Conservation (phyloP, 2,797 vertebrate species). For the Sebastes hubbsi region DNA sequence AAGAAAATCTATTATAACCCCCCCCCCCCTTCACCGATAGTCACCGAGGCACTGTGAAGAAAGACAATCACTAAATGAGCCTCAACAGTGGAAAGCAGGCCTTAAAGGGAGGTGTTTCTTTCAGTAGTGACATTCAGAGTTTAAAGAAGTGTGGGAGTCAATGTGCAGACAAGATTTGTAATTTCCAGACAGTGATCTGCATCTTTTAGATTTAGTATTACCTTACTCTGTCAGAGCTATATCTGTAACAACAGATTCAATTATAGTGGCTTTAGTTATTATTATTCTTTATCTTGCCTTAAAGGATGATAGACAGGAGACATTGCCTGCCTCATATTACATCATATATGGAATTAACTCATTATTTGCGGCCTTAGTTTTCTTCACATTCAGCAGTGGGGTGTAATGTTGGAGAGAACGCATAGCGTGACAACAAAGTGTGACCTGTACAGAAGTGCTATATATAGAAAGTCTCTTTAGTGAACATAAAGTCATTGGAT, state of each 20-base stretch:
- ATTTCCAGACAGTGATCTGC: not conserved
- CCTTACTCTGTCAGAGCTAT: not conserved
- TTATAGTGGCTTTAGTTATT: not conserved
- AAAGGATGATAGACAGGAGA: not conserved
- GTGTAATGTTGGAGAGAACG: not conserved
- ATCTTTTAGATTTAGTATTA: not conserved
- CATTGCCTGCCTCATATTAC: not conserved
- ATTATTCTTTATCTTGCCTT: not conserved
- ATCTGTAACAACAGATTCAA: not conserved
- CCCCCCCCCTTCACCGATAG: not conserved
- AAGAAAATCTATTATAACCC: not conserved
- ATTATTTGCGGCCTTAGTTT: not conserved
- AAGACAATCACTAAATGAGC: constrained; percentile 49
- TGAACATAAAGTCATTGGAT: not conserved
- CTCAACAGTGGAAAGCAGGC: not conserved
- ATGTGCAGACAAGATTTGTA: not conserved
- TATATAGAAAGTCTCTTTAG: constrained; percentile 46
- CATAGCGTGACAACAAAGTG: not conserved
- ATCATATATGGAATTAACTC: not conserved
- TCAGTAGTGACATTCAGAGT: constrained; percentile 5
- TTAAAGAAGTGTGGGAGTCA: not conserved
- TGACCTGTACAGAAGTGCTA: constrained; percentile 51
- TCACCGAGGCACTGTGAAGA: constrained; percentile 46
- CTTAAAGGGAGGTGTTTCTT: not conserved
- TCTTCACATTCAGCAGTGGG: not conserved